Base-by-base conservation (phyloP, 2,888 invertebrate species). In the Drosophila flavopinicola region DNA sequence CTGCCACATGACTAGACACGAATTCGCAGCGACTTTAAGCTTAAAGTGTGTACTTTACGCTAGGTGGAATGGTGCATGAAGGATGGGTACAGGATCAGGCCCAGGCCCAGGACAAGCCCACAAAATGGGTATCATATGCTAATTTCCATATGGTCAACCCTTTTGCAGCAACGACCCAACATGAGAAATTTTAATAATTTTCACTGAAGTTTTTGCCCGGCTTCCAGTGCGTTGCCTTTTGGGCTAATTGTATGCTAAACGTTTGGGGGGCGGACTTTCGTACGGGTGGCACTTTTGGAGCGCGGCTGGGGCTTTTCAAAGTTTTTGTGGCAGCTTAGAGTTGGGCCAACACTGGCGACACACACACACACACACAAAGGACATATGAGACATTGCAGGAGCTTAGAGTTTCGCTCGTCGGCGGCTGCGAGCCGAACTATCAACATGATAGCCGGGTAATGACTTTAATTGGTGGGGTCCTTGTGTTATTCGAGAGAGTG, bases 181-280 rank as follows among this genome's bases (percentile, higher is more conserved):
- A 33, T 38, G 49, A 53, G 54, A 82, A 87, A 85, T 85, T 80
- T 85, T 85, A 87, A 85, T 87, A 86, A 87, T 87, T 83, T 85
- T 69, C 85, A 68, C 72, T 63, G 73, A 87, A 87, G 87, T 82
- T 86, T 87, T 84, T 67, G 67, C 65, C 75, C 52, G 68, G 45
- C 78, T 63, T 66, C 48, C 49, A 52, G 44, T 54, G 54, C 70
- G 56, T 56, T 66, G 85, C 78, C 75, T 69, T 82, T 76, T 85
- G 77, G 85, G 83, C 89, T 88, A 88, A 88, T 87, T 88, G 85
- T 88, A 87, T 85, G 88, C 77, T 85, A 78, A 88, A 82, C 87
- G 78, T 68, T 88, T 78, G 30, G 20, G 58, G 63, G 33, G 38
- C 44, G 54, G 23, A 13, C 49, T 65, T 65, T 39, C 35, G 39